Base-by-base conservation (phyloP, 2,888 invertebrate species). In the Laspeyria flexula region DNA sequence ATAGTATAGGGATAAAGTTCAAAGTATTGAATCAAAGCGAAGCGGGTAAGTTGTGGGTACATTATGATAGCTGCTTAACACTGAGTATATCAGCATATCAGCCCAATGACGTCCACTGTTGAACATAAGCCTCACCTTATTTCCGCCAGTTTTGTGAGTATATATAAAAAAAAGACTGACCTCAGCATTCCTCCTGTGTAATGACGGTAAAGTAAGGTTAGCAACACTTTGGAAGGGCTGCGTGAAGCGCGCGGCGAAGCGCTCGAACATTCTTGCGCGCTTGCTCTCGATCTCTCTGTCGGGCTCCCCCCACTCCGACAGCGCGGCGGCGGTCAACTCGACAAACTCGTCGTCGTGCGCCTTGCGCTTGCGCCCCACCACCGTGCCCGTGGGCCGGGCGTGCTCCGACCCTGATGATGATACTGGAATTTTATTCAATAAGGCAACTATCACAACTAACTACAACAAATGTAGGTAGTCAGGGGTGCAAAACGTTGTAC, bases 331-430 rank as follows among this genome's bases (percentile, higher is more conserved):
- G 33, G 11, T 23, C 39, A 60, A 35, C 1, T 63, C 76, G 27
- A 50, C 7, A 3, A 7, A 6, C 6, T 25, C 38, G 15, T 83
- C 87, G 0, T 88, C 88, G 53, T 85, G 86, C 0, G 88, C 88
- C 55, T 85, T 84, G 12, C 92, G 88, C 63, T 92, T 92, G 68
- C 92, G 87, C 0, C 92, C 92, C 23, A 91, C 90, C 30, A 92
- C 92, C 0, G 91, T 82, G 39, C 85, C 90, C 0, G 87, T 90
- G 0, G 91, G 92, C 0, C 90, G 83, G 2, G 18, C 13, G 29
- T 51, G 40, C 0, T 78, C 79, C 0, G 23, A 0, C 0, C 18
- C 45, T 37, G 65, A 12, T 0, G 58, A 40, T 0, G 42, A 1
- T 11, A 44, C 56, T 56, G 41, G 3, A 25, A 18, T 5, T 3